These are phyloP conservation scores for Priocnemis perturbator DNA, from an alignment of 2,888 invertebrate species.

Conservation along the genomic window DNA sequence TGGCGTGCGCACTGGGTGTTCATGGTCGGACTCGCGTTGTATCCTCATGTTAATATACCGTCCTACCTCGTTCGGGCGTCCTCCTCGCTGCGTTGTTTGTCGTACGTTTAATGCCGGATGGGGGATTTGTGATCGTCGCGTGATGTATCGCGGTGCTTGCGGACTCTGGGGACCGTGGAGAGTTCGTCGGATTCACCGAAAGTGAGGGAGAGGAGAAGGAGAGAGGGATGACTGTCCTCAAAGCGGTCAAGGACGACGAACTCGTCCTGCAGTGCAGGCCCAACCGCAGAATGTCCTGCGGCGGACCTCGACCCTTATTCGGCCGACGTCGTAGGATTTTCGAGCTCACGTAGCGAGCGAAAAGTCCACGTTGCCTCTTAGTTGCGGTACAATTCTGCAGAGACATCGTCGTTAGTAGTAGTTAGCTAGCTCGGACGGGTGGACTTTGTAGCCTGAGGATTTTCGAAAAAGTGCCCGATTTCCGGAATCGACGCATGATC, in stretches of 20 bases:
- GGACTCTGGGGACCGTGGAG: conserved; percentile 51
- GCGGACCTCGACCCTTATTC: conserved; percentile 36
- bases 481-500: too few species aligned
- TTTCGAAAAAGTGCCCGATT: too few species aligned
- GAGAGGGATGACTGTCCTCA: conserved; percentile 33
- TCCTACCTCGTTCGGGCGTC: too few species aligned
- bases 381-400: too few species aligned
- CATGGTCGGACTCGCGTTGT: too few species aligned
- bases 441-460: too few species aligned
- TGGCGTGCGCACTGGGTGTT: conserved; percentile 27
- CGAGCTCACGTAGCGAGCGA: background rate
- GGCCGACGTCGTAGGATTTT: conserved; percentile 1
- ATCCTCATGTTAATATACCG: too few species aligned
- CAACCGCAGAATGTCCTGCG: conserved; percentile 42
- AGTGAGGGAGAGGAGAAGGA: conserved; percentile 24
- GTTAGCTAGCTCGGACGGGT: too few species aligned
- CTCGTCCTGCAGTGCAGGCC: conserved; percentile 30
- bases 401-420: too few species aligned
- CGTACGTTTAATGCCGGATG: conserved; percentile 49
- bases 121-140: conserved; percentile 67
- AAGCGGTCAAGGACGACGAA: conserved; percentile 51
- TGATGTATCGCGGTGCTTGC: conserved; percentile 68
- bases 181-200: conserved; percentile 62
- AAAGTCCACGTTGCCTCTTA: too few species aligned
- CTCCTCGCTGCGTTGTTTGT: conserved; percentile 46